Conservation (phyloP, 2,888 invertebrate species). For the Drosophila parthenogenetica region DNA sequence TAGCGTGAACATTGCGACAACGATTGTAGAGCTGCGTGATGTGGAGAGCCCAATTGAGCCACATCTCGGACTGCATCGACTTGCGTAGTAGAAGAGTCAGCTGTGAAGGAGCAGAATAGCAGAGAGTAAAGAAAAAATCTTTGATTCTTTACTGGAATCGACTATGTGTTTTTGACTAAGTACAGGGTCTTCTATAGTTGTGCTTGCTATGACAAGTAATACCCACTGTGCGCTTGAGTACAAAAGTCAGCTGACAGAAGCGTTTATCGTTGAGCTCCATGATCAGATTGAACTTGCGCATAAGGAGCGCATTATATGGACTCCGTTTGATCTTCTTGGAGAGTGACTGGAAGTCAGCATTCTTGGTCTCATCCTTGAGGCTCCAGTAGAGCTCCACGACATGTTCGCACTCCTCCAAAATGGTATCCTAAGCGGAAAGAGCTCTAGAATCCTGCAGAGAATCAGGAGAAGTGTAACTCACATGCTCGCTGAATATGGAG, state of each 20-base stretch:
- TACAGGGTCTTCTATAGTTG: too few species aligned
- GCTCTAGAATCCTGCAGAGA: background rate
- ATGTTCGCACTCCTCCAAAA: constrained; percentile 82
- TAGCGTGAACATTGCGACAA: constrained; percentile 64
- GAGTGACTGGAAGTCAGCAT: constrained; percentile 77
- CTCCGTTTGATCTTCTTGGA: constrained; percentile 84
- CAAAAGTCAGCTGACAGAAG: constrained; percentile 83
- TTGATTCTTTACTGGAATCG: too few species aligned
- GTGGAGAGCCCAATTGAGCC: constrained; percentile 81
- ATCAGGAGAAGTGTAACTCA: constrained; percentile 55
- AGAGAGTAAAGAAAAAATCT: background rate
- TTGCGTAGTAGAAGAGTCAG: constrained; percentile 76
- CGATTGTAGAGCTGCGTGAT: constrained; percentile 80
- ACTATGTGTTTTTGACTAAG: too few species aligned
- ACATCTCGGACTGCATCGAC: constrained; percentile 78
- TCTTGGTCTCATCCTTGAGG: constrained; percentile 78
- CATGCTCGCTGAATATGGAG: constrained; percentile 83
- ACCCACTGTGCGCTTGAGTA: constrained; percentile 82
- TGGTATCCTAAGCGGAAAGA: constrained; percentile 65
- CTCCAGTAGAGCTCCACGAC: constrained; percentile 82
- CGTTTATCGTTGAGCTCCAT: constrained; percentile 82
- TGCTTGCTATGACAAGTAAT: too few species aligned
- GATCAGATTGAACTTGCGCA: constrained; percentile 76
- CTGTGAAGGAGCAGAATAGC: constrained; percentile 47
- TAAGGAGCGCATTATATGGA: constrained; percentile 83